Evolutionary conservation across 2,888 invertebrate species (phyloP), one percentile per base, ranked within the genome.

Genomic region (Epistrophella euchroma): DNA sequence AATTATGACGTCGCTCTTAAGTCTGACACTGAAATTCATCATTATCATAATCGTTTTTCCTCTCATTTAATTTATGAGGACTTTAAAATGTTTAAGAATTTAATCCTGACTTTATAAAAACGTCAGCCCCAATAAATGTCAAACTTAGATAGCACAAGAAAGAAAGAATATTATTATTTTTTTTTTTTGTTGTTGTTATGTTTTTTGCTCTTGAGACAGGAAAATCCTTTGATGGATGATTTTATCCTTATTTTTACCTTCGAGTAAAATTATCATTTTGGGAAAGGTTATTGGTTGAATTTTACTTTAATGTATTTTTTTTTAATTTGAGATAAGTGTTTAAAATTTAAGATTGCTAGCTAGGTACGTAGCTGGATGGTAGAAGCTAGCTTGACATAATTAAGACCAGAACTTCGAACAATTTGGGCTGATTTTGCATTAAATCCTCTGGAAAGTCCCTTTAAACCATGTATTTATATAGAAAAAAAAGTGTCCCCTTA

Each of bases 51-150:
- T 75, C 66, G 70, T 62, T 72, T 13, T 19, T 56, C 37, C n/a
- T 28, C 64, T 56, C 75, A 64, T 64, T 75, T 79, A 79, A 70
- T 79, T 83, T 80, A 60, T 71, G 79, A 58, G 43, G 50, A 75
- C 70, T 52, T 74, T 71, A 72, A 75, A 71, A 76, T 66, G 71
- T 71, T 71, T 75, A 58, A 60, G 55, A 85, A 72, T 72, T 58
- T 76, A 72, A 75, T 72, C 80, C 66, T 60, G 71, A 72, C 66
- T 60, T 85, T 64, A 80, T 85, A 72, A 79, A 79, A 80, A 40
- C 62, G 84, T 80, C 84, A 43, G 17, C 52, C 32, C 35, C 50
- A 75, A 75, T 85, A 75, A 80, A 56, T 72, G 75, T 85, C 71
- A 58, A 55, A 58, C 52, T 19, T 19, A 50, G 58, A 64, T 40